Evolutionary conservation across 2,888 invertebrate genomes (phyloP).

Genomic region (Diloba caeruleocephala): DNA sequence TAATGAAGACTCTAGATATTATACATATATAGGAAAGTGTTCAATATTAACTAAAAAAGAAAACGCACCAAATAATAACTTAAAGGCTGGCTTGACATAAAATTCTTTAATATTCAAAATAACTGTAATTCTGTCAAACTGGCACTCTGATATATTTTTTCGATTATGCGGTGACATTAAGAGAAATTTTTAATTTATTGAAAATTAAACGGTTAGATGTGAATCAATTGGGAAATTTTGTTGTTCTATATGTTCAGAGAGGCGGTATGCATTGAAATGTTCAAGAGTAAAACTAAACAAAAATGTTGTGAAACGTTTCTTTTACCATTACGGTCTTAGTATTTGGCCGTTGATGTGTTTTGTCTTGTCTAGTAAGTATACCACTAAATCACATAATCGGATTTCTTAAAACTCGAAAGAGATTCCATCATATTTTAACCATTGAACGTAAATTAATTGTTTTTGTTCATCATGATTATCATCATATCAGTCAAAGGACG

Average conservation of each 20-base stretch:
- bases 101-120: constrained; percentile 2
- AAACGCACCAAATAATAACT: not conserved
- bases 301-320: constrained; percentile 26
- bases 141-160: constrained; percentile 24
- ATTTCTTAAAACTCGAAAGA: no score
- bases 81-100: constrained; percentile 12
- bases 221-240: constrained; percentile 19
- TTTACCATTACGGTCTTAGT: constrained; percentile 5
- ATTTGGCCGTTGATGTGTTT: constrained; percentile 6
- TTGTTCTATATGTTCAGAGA: constrained; percentile 7
- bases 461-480: no score
- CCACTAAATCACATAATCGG: not conserved
- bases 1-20: no score
- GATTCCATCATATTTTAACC: no score
- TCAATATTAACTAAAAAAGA: not conserved
- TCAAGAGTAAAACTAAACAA: constrained; percentile 19
- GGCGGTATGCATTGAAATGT: constrained; percentile 19
- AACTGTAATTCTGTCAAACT: constrained; percentile 7
- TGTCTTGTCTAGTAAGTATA: constrained; percentile 15
- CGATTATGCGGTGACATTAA: constrained; percentile 19
- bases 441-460: no score
- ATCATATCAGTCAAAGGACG: no score
- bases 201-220: constrained; percentile 22
- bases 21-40: no score
- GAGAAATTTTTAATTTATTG: constrained; percentile 16